These are phyloP conservation scores for Epinotia demarniana DNA, from an alignment of 2,888 invertebrate species.

Conservation along the genomic window DNA sequence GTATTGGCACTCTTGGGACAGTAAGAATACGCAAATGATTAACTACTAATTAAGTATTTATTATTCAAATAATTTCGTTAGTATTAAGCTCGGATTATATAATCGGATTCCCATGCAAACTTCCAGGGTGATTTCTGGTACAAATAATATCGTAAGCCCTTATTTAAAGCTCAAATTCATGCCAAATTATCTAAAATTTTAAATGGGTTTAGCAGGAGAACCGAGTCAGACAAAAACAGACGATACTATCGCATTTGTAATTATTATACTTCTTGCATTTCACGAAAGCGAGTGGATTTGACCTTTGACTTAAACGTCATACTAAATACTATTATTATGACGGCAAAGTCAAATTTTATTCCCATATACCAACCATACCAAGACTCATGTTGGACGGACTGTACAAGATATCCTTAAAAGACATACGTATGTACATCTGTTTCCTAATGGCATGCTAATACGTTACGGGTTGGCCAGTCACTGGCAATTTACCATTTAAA, in stretches of 20 bases:
- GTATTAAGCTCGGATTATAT: too few relatives aligned
- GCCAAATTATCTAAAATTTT: neutral
- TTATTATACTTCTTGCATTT: too few relatives aligned
- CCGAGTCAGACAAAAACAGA: neutral
- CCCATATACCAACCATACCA: neutral
- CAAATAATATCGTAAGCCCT: neutral
- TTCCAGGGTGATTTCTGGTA: neutral
- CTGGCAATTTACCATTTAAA: conserved; percentile 48
- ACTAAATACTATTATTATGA: neutral
- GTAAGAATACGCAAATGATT: too few relatives aligned
- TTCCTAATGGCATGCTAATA: conserved; percentile 46
- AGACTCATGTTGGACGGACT: neutral
- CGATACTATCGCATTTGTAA: neutral
- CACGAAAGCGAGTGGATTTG: too few relatives aligned
- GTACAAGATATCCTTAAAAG: conserved; percentile 13
- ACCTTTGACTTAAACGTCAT: neutral
- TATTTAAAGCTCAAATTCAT: neutral
- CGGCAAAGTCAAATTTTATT: neutral
- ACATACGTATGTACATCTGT: conserved; percentile 16
- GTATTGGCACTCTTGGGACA: too few relatives aligned
- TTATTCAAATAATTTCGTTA: too few relatives aligned
- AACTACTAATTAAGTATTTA: too few relatives aligned
- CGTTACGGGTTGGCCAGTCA: conserved; percentile 44
- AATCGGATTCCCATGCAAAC: too few relatives aligned
- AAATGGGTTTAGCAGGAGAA: too few relatives aligned